Percentiles rank a stretch among this genome's conserved stretches.
Conservation (phyloP, 2,797 vertebrate genomes). For the Danionella dracula region DNA sequence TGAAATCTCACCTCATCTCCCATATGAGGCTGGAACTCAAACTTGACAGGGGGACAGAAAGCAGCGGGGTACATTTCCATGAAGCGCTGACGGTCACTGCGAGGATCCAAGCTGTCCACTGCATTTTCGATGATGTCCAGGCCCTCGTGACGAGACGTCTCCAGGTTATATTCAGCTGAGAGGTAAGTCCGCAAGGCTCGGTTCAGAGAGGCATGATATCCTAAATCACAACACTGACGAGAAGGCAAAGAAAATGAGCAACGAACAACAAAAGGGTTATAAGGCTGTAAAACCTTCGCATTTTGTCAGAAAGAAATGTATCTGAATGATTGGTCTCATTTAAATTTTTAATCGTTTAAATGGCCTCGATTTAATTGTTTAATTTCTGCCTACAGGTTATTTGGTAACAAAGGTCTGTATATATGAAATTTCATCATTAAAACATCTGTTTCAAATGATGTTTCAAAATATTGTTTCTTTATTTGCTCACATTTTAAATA, state of each 20-base stretch:
- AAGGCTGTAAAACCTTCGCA: no score
- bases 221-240: slow-evolving; percentile 89
- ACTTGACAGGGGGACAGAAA: slow-evolving; percentile 93
- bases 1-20: slow-evolving; percentile 85
- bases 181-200: slow-evolving; percentile 93
- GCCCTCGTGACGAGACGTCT: slow-evolving; percentile 95
- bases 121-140: slow-evolving; percentile 98
- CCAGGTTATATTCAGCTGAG: slow-evolving; percentile 96
- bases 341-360: no score
- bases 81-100: slow-evolving; percentile 94
- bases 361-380: no score
- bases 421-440: no score
- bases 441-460: no score
- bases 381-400: no score
- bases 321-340: no score
- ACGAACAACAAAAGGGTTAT: no score
- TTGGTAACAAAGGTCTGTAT: no score
- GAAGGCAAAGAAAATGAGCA: background rate
- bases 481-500: no score
- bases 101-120: slow-evolving; percentile 93
- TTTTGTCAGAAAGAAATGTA: no score
- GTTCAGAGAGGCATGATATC: slow-evolving; percentile 94
- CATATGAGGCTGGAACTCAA: slow-evolving; percentile 97
- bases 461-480: no score
- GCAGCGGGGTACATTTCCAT: slow-evolving; percentile 97